Evolutionary conservation across 2,888 invertebrate genomes (phyloP).

Genomic region (Melieria omissa): DNA sequence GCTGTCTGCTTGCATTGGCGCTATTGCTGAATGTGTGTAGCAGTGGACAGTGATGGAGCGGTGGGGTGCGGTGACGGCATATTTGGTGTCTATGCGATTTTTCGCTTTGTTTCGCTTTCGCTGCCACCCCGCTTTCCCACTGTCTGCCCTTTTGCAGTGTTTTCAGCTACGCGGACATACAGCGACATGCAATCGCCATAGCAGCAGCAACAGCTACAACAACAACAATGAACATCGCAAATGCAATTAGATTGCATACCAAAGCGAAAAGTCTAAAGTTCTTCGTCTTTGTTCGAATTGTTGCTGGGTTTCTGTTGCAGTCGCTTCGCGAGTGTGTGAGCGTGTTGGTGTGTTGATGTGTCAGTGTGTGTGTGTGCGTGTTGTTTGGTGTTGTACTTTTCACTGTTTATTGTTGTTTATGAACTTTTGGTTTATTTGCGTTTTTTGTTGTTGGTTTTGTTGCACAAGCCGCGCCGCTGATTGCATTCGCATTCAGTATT

Average conservation of each 20-base stretch:
- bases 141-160: neutral
- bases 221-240: neutral
- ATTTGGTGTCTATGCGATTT: conserved; percentile 6
- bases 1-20: neutral
- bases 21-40: neutral
- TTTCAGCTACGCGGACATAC: neutral
- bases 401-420: conserved; percentile 7
- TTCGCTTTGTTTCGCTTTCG: conserved; percentile 11
- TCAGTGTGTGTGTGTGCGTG: neutral
- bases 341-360: neutral
- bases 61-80: neutral
- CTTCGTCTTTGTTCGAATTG: neutral
- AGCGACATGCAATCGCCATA: neutral
- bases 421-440: conserved; percentile 8
- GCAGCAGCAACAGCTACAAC: neutral
- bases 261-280: conserved; percentile 19
- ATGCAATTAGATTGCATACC: conserved; percentile 22
- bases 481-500: conserved; percentile 21
- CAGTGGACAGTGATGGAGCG: too few species aligned
- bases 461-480: neutral
- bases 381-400: neutral
- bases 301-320: too few species aligned
- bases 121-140: neutral
- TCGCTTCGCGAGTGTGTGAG: neutral
- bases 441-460: conserved; percentile 8